Evolutionary conservation across 2,797 vertebrate genomes (phyloP), one percentile per base, ranked within the genome.

Genomic region (Bufotes viridis): DNA sequence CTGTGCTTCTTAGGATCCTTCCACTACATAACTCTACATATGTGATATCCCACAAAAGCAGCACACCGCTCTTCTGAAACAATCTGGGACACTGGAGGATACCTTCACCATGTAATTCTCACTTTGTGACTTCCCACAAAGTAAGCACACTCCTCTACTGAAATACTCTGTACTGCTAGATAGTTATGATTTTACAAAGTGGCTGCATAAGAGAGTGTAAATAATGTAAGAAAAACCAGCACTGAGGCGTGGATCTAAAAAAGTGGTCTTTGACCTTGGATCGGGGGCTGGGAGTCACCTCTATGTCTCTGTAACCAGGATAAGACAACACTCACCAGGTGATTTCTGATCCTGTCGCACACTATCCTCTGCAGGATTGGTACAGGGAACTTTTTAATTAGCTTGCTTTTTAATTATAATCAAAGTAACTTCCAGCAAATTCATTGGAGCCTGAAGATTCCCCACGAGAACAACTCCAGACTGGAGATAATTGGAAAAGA

Each of bases 381-480:
- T 79, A 17, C 11, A 18, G 15, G 75, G 24, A 86, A 65, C 74
- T 86, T 78, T 61, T 67, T 86, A 86, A 86, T 86, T 86, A 78
- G 84, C 60, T 86, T 57, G 69, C 84, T 58, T 86, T 86, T 86
- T 86, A 86, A 86, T 86, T 86, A 86, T 55, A 86, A 78, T 67
- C 58, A 78, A 65, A 29, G 67, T 53, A 70, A 29, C 81, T 67
- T 69, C 55, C 67, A 55, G 26, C 9, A 29, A 72, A 79, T 58
- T 79, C 42, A 86, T 86, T 51, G 22, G 76, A 80, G 76, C 61
- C 26, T 20, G 26, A 67, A 70, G 61, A 79, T 80, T 79, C 85
- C 85, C 85, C 22, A 8, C 11, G 85, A 80, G 76, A 86, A 79
- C 11, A 10, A 75, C n/a, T 78, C 22, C 65, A 57, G 76, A 42